These are phyloP conservation scores for Cynodonichthys magdalenae DNA, from an alignment of 2,797 vertebrate species.

Conservation along the genomic window DNA sequence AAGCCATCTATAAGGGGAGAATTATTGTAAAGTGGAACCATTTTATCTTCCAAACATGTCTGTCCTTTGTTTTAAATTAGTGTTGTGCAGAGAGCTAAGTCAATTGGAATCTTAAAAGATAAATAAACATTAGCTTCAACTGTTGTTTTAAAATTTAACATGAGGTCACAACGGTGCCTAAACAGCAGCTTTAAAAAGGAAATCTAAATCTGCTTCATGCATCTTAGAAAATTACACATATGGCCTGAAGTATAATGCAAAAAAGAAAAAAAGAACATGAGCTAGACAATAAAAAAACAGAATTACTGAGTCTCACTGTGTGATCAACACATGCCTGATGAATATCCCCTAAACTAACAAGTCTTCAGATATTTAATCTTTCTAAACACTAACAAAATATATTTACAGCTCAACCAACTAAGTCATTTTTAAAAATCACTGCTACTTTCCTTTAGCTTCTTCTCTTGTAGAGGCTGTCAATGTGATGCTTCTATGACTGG, in stretches of 20 bases:
- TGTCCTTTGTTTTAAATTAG: constrained; percentile 28
- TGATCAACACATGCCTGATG: constrained; percentile 34
- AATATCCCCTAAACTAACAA: constrained; percentile 40
- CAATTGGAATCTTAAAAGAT: constrained; percentile 17
- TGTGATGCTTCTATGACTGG: constrained; percentile 45
- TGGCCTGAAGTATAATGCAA: constrained; percentile 9
- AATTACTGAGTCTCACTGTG: constrained; percentile 20
- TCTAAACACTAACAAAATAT: constrained; percentile 39
- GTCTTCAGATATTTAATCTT: constrained; percentile 45
- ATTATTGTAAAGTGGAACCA: neutral
- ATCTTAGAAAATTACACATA: constrained; percentile 14
- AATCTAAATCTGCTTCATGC: constrained; percentile 17
- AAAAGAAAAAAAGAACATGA: constrained; percentile 23
- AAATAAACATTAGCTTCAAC: neutral
- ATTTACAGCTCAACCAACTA: constrained; percentile 29
- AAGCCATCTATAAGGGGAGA: too few species aligned
- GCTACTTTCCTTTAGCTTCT: constrained; percentile 1
- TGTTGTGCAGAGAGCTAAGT: constrained; percentile 22
- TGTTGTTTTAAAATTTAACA: too few species aligned
- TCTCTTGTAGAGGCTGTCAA: constrained; percentile 43
- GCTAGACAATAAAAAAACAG: constrained; percentile 5
- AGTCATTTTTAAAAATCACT: constrained; percentile 17
- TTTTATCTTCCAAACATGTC: constrained; percentile 39
- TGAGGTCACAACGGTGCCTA: too few species aligned
- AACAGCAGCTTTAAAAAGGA: neutral